Conservation (phyloP, 1,140 invertebrate species). For the Linepithema humile region DNA sequence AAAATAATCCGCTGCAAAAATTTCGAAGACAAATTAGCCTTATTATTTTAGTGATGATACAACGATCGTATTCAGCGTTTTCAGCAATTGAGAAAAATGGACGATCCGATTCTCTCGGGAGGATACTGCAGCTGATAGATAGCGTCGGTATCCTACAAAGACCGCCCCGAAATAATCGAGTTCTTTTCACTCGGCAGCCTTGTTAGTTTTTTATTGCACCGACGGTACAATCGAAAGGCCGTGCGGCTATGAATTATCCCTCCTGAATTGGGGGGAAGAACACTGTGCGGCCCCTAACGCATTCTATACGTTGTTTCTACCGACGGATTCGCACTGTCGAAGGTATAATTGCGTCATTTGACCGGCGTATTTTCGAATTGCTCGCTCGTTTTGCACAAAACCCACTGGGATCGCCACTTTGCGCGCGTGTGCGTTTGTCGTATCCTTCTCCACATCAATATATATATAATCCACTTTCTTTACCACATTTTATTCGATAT, state of each 20-base stretch:
- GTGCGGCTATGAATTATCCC: background rate
- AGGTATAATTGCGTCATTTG: constrained; percentile 51
- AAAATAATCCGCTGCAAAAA: background rate
- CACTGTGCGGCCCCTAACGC: background rate
- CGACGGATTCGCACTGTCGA: constrained; percentile 28
- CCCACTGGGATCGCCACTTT: background rate
- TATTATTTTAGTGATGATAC: constrained; percentile 11
- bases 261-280: background rate
- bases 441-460: background rate
- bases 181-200: constrained; percentile 39
- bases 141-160: background rate
- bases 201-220: constrained; percentile 44
- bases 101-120: background rate
- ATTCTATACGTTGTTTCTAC: background rate
- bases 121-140: background rate
- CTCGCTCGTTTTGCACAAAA: background rate
- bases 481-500: background rate
- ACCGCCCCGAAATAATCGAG: constrained; percentile 21
- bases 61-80: background rate
- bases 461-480: constrained; percentile 5
- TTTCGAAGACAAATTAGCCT: background rate
- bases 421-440: background rate
- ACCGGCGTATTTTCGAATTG: background rate
- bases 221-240: constrained; percentile 28
- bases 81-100: constrained; percentile 13